Evolutionary conservation across 2,113 vertebrate genomes (phyloP).

Genomic region (Chauna torquata): DNA sequence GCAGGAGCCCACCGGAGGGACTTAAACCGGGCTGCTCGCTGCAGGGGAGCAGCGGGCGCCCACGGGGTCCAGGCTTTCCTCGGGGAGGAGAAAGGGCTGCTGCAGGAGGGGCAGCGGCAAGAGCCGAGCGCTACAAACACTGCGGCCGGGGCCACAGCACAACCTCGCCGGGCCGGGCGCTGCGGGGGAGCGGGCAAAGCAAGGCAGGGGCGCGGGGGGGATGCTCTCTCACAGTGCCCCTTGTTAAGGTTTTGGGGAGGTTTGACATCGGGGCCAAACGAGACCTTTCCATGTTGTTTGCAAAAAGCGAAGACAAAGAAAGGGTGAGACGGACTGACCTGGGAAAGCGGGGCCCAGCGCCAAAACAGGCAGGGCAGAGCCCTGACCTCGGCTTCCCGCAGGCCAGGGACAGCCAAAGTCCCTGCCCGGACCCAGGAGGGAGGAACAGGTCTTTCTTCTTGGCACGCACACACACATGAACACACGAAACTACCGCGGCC

Average conservation of each 20-base stretch:
- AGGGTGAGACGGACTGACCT: neutral
- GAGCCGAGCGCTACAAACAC: neutral
- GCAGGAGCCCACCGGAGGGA: neutral
- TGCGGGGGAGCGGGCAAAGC: neutral
- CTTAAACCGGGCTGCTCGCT: too few species aligned
- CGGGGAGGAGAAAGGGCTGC: neutral
- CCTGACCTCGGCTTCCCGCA: fast-evolving
- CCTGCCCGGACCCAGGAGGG: neutral
- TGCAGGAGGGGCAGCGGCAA: neutral
- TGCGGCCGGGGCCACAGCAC: neutral
- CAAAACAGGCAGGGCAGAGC: neutral
- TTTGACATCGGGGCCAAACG: neutral
- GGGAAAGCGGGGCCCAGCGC: neutral
- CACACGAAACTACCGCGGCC: fast-evolving
- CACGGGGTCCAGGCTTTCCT: neutral
- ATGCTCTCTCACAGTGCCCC: neutral
- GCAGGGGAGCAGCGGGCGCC: neutral
- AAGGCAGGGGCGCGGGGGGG: fast-evolving
- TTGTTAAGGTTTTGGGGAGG: neutral
- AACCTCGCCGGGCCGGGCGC: neutral
- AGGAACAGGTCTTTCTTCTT: fast-evolving
- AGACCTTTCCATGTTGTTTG: neutral
- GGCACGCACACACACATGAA: neutral
- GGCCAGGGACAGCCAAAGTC: neutral
- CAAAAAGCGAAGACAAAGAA: neutral